Conservation (phyloP, 1,140 invertebrate genomes). For the Procambarus clarkii region DNA sequence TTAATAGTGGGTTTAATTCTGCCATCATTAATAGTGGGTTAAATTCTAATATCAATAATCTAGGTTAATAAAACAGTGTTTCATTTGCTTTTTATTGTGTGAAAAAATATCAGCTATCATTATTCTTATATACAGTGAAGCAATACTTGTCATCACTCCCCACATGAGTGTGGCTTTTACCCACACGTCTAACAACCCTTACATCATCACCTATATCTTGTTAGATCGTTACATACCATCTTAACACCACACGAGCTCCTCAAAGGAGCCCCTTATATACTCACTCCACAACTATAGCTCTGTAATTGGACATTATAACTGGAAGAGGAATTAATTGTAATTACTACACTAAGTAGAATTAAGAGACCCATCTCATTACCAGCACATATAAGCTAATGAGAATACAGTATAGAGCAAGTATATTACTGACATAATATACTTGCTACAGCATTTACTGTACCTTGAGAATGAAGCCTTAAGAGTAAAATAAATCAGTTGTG, state of each 20-base stretch:
- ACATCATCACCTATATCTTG: background rate
- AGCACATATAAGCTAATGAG: no score
- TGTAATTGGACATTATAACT: background rate
- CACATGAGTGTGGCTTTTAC: background rate
- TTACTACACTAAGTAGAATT: no score
- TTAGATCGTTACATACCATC: background rate
- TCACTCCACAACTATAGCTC: background rate
- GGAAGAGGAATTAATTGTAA: no score
- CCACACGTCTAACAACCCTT: background rate
- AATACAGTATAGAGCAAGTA: no score
- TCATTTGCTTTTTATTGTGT: constrained; percentile 40
- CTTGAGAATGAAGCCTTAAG: no score
- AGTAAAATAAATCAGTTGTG: no score
- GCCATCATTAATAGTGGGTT: background rate
- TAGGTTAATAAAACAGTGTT: background rate
- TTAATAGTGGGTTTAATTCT: no score
- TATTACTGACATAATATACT: no score
- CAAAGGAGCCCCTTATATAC: background rate
- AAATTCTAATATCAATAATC: background rate
- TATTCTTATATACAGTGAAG: constrained; percentile 38
- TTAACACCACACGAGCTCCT: background rate
- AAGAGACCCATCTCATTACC: no score
- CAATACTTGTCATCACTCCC: constrained; percentile 35
- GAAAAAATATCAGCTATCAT: constrained; percentile 52
- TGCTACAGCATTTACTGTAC: no score